These are phyloP conservation scores for Sturnira hondurensis DNA, from an alignment of 2,113 vertebrate species.

Conservation along the genomic window DNA sequence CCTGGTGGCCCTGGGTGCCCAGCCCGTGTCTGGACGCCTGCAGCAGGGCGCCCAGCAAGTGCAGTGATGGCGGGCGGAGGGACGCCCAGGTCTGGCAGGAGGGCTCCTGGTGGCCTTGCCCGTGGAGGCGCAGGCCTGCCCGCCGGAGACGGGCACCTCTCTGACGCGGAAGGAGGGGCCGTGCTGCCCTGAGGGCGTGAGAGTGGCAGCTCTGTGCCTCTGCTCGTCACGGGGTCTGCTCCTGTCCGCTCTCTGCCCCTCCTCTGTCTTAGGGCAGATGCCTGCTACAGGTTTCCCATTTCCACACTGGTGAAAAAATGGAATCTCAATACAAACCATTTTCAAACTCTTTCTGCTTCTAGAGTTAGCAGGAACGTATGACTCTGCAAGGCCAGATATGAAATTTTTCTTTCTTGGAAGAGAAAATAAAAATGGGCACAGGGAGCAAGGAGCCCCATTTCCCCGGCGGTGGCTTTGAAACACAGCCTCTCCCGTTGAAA, in stretches of 20 bases:
- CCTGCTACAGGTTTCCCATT: neutral
- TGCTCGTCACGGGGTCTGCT: neutral
- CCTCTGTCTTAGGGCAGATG: neutral
- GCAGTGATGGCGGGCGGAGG: no score
- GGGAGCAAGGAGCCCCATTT: neutral
- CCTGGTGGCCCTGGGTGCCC: no score
- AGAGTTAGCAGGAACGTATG: neutral
- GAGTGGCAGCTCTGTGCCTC: neutral
- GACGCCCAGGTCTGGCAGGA: no score
- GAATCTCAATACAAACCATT: neutral
- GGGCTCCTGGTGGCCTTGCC: no score
- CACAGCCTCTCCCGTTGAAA: neutral
- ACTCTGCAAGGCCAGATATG: conserved; percentile 11
- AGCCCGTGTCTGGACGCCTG: neutral
- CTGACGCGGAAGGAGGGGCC: no score
- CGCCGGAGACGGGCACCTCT: no score
- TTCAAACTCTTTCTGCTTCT: neutral
- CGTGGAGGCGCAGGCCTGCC: no score
- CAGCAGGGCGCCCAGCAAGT: no score
- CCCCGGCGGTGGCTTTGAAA: neutral
- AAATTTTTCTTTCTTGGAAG: conserved; percentile 20
- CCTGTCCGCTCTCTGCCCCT: neutral
- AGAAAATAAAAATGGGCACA: conserved; percentile 35
- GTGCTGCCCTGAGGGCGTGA: neutral
- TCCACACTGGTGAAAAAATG: neutral